These are phyloP conservation scores for Taeniopygia guttata DNA, from an alignment of 2,797 vertebrate genomes.

Conservation along the genomic window DNA sequence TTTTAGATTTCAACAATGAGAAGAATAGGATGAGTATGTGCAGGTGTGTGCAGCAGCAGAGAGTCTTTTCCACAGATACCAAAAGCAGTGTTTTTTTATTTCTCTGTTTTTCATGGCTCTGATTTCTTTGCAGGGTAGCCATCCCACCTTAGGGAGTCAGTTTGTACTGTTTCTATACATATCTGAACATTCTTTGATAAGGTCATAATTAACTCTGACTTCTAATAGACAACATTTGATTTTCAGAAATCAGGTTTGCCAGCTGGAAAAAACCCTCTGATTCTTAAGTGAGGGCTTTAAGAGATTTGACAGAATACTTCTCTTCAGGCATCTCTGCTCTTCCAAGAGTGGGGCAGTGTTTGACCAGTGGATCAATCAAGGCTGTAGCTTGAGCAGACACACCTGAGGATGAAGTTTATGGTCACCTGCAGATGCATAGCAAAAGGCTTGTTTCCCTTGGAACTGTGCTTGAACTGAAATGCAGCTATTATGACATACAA, in stretches of 20 bases:
- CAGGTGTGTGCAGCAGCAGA: background rate
- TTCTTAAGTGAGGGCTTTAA: background rate
- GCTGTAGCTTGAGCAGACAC: background rate
- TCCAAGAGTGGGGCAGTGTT: background rate
- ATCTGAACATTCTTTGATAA: background rate
- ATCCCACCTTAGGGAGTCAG: background rate
- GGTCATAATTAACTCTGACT: background rate
- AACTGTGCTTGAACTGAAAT: background rate
- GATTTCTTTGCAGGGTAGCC: background rate
- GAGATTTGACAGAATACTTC: background rate
- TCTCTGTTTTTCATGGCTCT: background rate
- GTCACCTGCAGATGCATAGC: background rate
- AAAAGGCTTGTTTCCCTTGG: background rate
- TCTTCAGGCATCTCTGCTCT: background rate
- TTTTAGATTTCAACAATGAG: background rate
- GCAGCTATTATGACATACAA: fast-evolving
- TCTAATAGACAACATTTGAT: background rate
- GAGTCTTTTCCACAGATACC: background rate
- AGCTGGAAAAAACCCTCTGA: fast-evolving
- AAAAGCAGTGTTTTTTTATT: background rate
- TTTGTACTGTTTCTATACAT: background rate
- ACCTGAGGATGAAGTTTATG: background rate
- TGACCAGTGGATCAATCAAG: background rate
- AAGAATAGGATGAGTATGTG: background rate
- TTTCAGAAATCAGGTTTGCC: background rate